Evolutionary conservation across 2,888 invertebrate species (phyloP), one percentile per base, ranked within the genome.

Genomic region (Argynnis bischoffii): DNA sequence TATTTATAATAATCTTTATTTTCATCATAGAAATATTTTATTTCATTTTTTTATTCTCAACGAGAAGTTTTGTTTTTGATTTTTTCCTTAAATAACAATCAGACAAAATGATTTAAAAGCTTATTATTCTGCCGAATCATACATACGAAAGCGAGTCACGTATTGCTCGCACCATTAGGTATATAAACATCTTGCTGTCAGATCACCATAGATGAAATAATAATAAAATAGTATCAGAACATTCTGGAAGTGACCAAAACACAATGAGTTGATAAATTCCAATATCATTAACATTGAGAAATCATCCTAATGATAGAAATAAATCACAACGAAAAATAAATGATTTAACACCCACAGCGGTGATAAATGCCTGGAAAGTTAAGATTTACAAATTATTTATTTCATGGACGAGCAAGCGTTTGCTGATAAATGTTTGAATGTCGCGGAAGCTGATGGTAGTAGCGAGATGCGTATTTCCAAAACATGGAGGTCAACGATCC

Each of bases 401-500:
- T 76, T 77, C 69, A 59, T 55, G 67, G 70, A 51, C 57, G 61
- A 65, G 55, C 64, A 55, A 67, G 54, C 65, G 48, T 31, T 71
- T 63, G 78, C 76, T 78, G 79, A 86, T 82, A 80, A 83, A 83
- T 83, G 76, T 78, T 79, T 76, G 59, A 60, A 69, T 72, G 71
- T 67, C 69, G 66, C 69, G 70, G 73, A 73, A 70, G 69, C 70
- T 67, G 63, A 55, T 60, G 60, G 51, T 67, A 57, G 63, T 67
- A 60, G 72, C 69, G 72, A 72, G 79, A 77, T 79, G 73, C 76
- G 81, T 86, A 85, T 87, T 88, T 87, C 88, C 89, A 91, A 92
- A 92, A 92, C 90, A 91, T 75, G 75, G 77, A 80, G 92, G 91
- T 91, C 92, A 90, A 85, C 80, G 92, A 81, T 82, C 91, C 79